Evolutionary conservation across 2,797 vertebrate species (phyloP), one percentile per base, ranked within the genome.

Genomic region (Petrocephalus sullivani): DNA sequence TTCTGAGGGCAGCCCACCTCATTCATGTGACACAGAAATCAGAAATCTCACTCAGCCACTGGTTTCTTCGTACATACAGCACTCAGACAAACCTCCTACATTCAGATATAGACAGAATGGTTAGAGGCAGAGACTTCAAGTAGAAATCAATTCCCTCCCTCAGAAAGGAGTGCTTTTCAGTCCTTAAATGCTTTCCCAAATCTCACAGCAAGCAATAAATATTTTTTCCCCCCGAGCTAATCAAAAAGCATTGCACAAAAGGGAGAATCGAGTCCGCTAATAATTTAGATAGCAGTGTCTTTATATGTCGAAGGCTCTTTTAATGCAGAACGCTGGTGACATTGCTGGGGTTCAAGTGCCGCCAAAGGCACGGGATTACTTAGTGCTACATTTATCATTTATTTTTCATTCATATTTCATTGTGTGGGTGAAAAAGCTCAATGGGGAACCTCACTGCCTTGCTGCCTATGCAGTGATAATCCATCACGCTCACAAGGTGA

Each of bases 61-160:
- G 56, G 6, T 56, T 21, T 56, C 41, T 82, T 81, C 33, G 28
- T 81, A 81, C 6, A 61, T 51, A 60, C 54, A 87, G 33, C 8
- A 58, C 53, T 81, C 19, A 23, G 46, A 14, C 46, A 87, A 67
- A 28, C 88, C 67, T 60, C 49, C 6, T 7, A 57, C 67, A 89
- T 57, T 51, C 33, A 54, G 71, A 82, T 57, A 86, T 41, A 58
- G 49, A 84, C 51, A 56, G 46, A 84, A 67, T 28, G 46, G 6
- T 84, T 82, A 67, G 2, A 82, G 16, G 21, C 5, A 54, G 2
- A 10, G 5, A 51, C 7, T 54, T 58, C 81, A 81, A 89, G 86
- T 87, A 78, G 57, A 89, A 89, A 87, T 89, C 88, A 89, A 87
- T 87, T 12, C 23, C 19, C 71, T 54, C 21, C 28, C 46, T 23